A percentile compares a stretch with the other conserved stretches of the same genome.
Evolutionary conservation across 2,888 invertebrate species (phyloP).

Genomic region (Habroteleia sp.): DNA sequence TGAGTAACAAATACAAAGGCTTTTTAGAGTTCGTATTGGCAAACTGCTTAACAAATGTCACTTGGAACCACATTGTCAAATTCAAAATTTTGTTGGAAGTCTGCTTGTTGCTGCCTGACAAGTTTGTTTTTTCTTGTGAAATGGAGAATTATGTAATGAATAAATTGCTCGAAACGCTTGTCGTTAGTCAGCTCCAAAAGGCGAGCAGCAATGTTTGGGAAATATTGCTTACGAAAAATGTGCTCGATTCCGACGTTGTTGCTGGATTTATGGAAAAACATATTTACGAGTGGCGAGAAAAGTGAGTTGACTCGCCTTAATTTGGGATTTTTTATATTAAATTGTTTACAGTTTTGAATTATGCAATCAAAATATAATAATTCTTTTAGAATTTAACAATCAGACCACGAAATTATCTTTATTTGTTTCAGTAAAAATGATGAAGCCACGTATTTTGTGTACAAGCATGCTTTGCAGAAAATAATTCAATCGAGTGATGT

Average conservation of each 20-base stretch:
- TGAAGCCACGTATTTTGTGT: constrained; percentile 69
- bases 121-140: background rate
- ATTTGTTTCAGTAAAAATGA: constrained; percentile 68
- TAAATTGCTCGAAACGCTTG: constrained; percentile 17
- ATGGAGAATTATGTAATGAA: constrained; percentile 67
- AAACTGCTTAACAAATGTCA: constrained; percentile 73
- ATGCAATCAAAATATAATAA: background rate
- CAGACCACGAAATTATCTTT: too few species aligned
- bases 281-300: constrained; percentile 2
- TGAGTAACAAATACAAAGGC: constrained; percentile 70
- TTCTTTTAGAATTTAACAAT: background rate
- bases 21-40: constrained; percentile 72
- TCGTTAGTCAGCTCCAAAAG: constrained; percentile 13
- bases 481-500: background rate
- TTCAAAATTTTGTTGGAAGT: constrained; percentile 83
- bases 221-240: constrained; percentile 2
- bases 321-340: background rate
- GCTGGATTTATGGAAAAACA: background rate
- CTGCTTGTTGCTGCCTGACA: constrained; percentile 69
- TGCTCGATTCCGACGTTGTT: background rate
- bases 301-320: constrained; percentile 11
- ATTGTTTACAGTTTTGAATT: background rate
- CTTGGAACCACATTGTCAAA: constrained; percentile 84
- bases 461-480: constrained; percentile 69
- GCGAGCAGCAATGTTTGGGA: constrained; percentile 10